A percentile compares a stretch with the other conserved stretches of the same genome.
Evolutionary conservation across 2,113 vertebrate genomes (phyloP).

Genomic region (Boleophthalmus pectinirostris): DNA sequence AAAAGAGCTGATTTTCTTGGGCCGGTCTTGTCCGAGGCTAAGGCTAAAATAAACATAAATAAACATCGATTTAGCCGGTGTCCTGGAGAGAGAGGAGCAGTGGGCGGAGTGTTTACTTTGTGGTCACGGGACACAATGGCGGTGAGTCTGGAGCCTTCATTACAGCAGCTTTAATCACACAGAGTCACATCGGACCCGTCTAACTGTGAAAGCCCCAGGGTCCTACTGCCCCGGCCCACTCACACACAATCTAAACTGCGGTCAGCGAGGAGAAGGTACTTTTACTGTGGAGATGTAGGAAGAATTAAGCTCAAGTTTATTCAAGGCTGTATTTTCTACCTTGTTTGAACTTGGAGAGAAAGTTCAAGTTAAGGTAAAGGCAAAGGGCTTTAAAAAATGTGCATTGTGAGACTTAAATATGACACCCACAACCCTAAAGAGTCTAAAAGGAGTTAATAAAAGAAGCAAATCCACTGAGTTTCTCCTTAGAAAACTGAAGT

Average conservation of each 20-base stretch:
- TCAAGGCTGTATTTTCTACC: too few relatives aligned
- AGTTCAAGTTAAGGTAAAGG: too few relatives aligned
- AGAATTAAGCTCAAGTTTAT: background rate
- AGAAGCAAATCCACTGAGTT: too few relatives aligned
- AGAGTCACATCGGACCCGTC: background rate
- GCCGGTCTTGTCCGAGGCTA: background rate
- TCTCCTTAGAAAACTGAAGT: too few relatives aligned
- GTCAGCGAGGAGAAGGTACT: background rate
- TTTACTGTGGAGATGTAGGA: background rate
- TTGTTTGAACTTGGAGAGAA: too few relatives aligned
- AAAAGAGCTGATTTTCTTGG: background rate
- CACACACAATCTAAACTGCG: conserved; percentile 2
- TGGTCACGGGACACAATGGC: background rate
- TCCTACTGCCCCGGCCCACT: background rate
- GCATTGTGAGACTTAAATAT: too few relatives aligned
- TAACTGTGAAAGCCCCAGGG: conserved; percentile 1
- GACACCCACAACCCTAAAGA: too few relatives aligned
- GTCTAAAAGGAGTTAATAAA: too few relatives aligned
- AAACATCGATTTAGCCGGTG: background rate
- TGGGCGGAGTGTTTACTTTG: conserved; percentile 10
- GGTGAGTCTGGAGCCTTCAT: background rate
- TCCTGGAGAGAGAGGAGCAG: background rate
- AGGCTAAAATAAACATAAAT: background rate
- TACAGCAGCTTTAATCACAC: background rate
- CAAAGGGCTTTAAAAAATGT: too few relatives aligned